Conservation (phyloP, 2,888 invertebrate species). For the Eledone cirrhosa region DNA sequence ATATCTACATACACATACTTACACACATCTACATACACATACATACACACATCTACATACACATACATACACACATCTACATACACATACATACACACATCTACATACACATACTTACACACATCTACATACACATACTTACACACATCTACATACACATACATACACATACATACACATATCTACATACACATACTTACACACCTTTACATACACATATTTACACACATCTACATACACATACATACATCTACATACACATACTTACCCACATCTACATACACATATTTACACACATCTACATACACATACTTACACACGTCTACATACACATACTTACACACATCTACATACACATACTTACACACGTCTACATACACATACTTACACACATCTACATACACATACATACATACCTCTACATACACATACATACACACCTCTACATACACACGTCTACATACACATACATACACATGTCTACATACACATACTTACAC, state of each 20-base stretch:
- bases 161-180: neutral
- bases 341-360: neutral
- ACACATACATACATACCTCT: neutral
- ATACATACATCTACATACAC: neutral
- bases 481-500: too few relatives aligned
- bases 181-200: neutral
- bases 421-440: neutral
- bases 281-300: neutral
- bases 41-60: neutral
- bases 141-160: neutral
- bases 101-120: neutral
- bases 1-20: too few relatives aligned
- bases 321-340: neutral
- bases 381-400: neutral
- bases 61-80: neutral
- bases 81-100: neutral
- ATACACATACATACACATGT: too few relatives aligned
- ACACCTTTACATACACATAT: neutral
- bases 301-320: neutral
- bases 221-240: neutral
- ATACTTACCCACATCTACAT: neutral
- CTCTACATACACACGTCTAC: neutral
- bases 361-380: neutral
- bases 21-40: neutral
- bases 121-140: neutral